Base-by-base conservation (phyloP, 30 jellyfish, hydroid and myxozoan species). In the Aurelia coerulea region DNA sequence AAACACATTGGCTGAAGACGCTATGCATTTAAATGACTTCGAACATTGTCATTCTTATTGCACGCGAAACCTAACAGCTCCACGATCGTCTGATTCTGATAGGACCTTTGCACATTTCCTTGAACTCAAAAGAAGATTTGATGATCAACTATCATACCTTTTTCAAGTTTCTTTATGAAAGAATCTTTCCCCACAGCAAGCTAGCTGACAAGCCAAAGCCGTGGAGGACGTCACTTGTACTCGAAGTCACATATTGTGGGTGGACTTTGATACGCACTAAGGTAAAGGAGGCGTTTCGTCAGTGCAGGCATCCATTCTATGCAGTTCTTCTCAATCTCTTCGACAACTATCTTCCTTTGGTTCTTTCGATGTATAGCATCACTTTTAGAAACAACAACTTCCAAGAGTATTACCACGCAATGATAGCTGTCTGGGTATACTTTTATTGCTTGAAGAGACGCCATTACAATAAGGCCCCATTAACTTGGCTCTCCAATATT, bases 401-500 rank as follows among this genome's bases (percentile, higher is more conserved):
- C 50, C 19, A 41, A 10, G 85, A 15, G 14, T 74, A 74, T 33
- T 74, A 10, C 54, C 73, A 10, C 17, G 51, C 29, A 23, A 23
- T 23, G 29, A 23, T 23, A 23, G 29, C 29, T 23, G 29, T 23
- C 29, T 23, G 29, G 29, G 29, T 23, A 23, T 23, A 23, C 29
- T 23, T 23, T 23, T 23, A 23, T 23, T 23, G 29, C 29, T 39
- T 33, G 58, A 74, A 51, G 54, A 74, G 54, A 73, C 73, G 29
- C 29, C 29, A 23, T 23, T 23, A 23, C 29, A 23, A 23, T 23
- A 23, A 23, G 29, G 29, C 29, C 14, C 69, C 85, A 11, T 56
- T 74, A 49, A 51, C 54, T 10, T 42, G 73, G 85, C 51, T 74
- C 14, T 74, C 85, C 10, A 74, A 53, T n/a, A 58, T 74, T 29